Conservation (phyloP, 2,113 vertebrate species). For the Propithecus coquereli region DNA sequence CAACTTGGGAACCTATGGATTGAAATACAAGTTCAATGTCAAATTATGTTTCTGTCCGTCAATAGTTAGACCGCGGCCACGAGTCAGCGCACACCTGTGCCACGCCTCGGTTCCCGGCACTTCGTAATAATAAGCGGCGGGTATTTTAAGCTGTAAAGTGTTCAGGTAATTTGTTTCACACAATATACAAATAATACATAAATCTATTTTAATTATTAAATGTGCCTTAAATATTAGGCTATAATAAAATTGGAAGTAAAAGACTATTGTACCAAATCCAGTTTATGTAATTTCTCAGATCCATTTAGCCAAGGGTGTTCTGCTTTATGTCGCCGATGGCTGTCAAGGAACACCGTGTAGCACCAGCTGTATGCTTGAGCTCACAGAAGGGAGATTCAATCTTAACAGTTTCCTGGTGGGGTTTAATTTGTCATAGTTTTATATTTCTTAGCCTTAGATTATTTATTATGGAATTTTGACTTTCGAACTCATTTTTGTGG, state of each 20-base stretch:
- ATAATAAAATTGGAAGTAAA: neutral
- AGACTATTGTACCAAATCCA: neutral
- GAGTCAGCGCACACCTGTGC: neutral
- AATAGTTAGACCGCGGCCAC: neutral
- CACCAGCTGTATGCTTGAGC: neutral
- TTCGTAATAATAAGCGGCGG: neutral
- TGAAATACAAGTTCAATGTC: neutral
- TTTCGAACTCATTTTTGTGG: neutral
- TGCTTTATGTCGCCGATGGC: neutral
- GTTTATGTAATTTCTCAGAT: neutral
- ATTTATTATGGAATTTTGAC: neutral
- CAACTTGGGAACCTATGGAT: neutral
- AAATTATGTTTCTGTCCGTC: neutral
- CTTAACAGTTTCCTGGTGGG: neutral
- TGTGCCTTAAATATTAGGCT: neutral
- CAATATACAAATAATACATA: neutral
- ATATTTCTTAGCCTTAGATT: neutral
- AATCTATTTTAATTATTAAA: neutral
- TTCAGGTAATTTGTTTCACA: neutral
- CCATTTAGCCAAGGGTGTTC: neutral
- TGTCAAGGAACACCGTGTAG: neutral
- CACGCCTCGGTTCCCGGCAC: neutral
- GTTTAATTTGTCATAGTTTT: neutral
- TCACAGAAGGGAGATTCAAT: neutral
- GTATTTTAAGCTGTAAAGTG: neutral